phyloP scores from a whole-genome alignment of 2,888 invertebrate species.

The Timema podura region DNA sequence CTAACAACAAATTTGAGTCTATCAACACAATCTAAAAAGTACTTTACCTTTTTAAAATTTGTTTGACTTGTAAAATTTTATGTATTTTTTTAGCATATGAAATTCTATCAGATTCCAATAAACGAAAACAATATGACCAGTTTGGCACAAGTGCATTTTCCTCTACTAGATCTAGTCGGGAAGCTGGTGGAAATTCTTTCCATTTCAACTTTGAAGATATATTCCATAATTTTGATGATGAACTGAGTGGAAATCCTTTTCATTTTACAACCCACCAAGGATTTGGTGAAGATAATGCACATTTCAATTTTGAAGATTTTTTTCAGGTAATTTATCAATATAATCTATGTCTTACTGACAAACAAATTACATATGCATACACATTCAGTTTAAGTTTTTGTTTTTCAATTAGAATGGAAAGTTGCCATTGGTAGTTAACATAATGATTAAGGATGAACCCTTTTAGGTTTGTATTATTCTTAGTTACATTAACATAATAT shows the following conservation, averaged over 20 bases:
- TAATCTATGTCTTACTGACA: too few relatives aligned
- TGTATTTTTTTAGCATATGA: constrained; percentile 31
- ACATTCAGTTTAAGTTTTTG: too few relatives aligned
- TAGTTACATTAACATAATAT: too few relatives aligned
- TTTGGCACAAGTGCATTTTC: constrained; percentile 29
- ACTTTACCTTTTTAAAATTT: not conserved
- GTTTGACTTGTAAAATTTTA: not conserved
- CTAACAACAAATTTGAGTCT: too few relatives aligned
- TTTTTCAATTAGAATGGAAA: too few relatives aligned
- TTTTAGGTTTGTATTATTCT: too few relatives aligned
- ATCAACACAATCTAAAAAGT: too few relatives aligned
- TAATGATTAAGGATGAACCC: too few relatives aligned
- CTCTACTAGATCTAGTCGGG: constrained; percentile 18
- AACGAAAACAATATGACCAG: constrained; percentile 32
- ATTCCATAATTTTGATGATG: constrained; percentile 31
- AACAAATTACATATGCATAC: too few relatives aligned
- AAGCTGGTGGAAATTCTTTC: constrained; percentile 22
- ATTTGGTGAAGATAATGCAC: not conserved
- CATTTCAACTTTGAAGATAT: constrained; percentile 35
- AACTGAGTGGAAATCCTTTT: constrained; percentile 24
- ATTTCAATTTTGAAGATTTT: not conserved
- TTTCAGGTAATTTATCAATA: too few relatives aligned
- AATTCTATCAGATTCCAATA: constrained; percentile 30
- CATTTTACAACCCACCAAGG: constrained; percentile 26
- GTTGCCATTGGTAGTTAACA: too few relatives aligned